Evolutionary conservation across 2,113 vertebrate genomes (phyloP).

Genomic region (Cranoglanis bouderius): DNA sequence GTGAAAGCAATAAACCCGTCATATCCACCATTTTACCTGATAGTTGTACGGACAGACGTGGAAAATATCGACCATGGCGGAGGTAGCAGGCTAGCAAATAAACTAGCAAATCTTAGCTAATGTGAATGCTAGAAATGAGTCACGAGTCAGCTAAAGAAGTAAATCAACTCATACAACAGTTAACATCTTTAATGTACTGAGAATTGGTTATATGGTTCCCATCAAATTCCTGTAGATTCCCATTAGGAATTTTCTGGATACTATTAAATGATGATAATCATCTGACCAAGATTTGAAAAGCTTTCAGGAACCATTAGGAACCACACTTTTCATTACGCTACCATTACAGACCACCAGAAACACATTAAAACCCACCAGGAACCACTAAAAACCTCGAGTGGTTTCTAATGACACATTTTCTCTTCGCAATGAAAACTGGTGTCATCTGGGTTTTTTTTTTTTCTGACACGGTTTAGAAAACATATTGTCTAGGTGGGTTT

Average conservation of each 20-base stretch:
- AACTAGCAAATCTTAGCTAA: neutral
- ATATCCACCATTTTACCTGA: neutral
- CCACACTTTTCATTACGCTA: neutral
- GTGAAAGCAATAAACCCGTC: neutral
- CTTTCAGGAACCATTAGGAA: neutral
- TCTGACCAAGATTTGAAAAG: neutral
- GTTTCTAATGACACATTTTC: neutral
- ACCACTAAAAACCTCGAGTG: neutral
- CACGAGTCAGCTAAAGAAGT: neutral
- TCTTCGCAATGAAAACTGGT: neutral
- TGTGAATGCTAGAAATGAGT: neutral
- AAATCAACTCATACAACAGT: neutral
- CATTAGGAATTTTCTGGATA: neutral
- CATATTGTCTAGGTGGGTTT: too few species aligned
- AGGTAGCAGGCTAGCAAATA: neutral
- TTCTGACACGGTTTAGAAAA: neutral
- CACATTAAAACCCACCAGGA: neutral
- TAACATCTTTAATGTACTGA: neutral
- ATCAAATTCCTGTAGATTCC: neutral
- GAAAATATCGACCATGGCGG: neutral
- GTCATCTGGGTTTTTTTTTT: neutral
- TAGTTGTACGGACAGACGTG: neutral
- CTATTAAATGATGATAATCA: neutral
- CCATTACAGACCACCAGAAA: neutral
- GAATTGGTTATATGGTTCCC: neutral